Conservation (phyloP, 2,888 invertebrate genomes). For the Auanema sp. region DNA sequence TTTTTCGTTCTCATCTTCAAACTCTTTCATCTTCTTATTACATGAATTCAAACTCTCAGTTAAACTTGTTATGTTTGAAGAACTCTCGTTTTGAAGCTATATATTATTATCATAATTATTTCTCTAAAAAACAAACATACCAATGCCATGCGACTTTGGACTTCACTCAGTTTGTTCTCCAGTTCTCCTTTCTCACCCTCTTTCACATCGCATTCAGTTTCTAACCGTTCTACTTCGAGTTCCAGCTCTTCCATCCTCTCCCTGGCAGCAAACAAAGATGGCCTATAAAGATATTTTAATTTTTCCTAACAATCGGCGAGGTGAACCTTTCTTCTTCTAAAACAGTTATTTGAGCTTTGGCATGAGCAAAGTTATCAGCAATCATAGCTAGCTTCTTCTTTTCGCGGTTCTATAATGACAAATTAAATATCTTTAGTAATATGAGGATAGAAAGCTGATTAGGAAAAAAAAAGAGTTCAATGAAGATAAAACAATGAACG, state of each 20-base stretch:
- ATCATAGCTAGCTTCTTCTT: background rate
- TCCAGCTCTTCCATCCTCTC: constrained; percentile 41
- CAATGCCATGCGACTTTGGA: constrained; percentile 28
- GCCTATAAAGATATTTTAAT: constrained; percentile 19
- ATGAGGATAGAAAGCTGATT: no score
- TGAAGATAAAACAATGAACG: no score
- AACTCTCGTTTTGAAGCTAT: background rate
- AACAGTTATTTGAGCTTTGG: background rate
- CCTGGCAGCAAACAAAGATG: constrained; percentile 31
- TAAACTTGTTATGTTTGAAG: background rate
- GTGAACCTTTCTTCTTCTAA: background rate
- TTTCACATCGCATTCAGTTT: constrained; percentile 39
- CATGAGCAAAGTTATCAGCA: background rate
- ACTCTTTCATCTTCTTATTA: background rate
- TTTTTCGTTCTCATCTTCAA: constrained; percentile 7
- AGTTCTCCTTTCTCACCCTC: constrained; percentile 35
- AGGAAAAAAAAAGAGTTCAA: no score
- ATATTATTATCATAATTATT: background rate
- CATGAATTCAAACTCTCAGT: background rate
- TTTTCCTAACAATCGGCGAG: constrained; percentile 1
- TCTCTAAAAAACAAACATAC: constrained; percentile 11
- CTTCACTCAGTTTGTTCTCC: constrained; percentile 26
- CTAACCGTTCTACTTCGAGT: constrained; percentile 44
- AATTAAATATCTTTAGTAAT: no score
- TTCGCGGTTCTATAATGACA: background rate